Evolutionary conservation across 1,140 invertebrate species (phyloP), one percentile per base, ranked within the genome.

Genomic region (Drosophila lowei): DNA sequence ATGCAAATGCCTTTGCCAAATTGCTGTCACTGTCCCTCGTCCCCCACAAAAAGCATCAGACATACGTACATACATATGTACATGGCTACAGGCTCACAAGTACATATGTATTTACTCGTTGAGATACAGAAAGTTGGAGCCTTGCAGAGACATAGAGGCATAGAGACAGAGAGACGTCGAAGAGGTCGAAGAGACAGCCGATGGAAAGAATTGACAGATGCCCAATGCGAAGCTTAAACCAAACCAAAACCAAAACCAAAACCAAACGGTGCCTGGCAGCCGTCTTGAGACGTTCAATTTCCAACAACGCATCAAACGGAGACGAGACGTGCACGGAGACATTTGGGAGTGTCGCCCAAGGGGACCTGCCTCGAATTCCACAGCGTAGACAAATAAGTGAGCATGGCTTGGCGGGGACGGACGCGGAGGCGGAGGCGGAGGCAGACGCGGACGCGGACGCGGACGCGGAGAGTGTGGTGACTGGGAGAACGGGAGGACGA

Each of bases 261-360:
- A 53, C 68, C 57, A 25, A 65, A 63, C 65, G 65, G 65, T 68
- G 52, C 38, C 38, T 68, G 65, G 48, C 56, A 53, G 53, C 25
- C 13, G 50, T 38, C 44, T 18, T 11, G 11, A 21, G 44, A 16
- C 16, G 8, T 46, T 16, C 44, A 3, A n/a, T 50, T 25, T 50
- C 48, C 48, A 50, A 11, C 56, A 61, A 34, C 44, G 57, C 62
- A 64, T 62, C 62, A 54, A 65, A 46, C 48, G 64, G 28, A 25
- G 60, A 65, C 41, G 41, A 13, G 11, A 46, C 41, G 18, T 34
- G 50, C 18, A 55, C 62, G 34, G 21, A 58, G 67, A 52, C 65
- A 52, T 34, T 71, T 68, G 80, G 81, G 80, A 81, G 77, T 86
- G 80, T 86, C 80, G 80, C 80, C 81, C 63, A 53, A 59, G 77